Evolutionary conservation across 2,888 invertebrate genomes (phyloP), one percentile per base, ranked within the genome.

Genomic region (Prosopocoilus inquinatus): DNA sequence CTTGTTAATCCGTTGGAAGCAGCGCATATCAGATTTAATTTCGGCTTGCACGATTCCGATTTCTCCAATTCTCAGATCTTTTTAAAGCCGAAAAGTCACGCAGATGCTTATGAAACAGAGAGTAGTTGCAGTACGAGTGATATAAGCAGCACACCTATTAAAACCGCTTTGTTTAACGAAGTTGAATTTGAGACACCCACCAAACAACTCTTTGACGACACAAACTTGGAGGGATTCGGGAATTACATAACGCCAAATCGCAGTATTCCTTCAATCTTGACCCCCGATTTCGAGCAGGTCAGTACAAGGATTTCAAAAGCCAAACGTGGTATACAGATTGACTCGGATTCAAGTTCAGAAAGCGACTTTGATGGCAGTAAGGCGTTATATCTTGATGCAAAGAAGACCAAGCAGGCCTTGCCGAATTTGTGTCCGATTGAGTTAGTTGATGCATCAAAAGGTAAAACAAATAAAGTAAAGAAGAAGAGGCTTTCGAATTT

Each of bases 41-140:
- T 72, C 49, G 61, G 67, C 50, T 61, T 71, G 41, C 72, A 73
- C 52, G 73, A 70, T 9, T 60, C 67, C 16, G 73, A 72, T 56
- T 71, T 72, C 51, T 60, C 57, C 38, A 64, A 65, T 34, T 45
- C 51, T 9, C 61, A 55, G 20, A 35, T 11, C 12, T 54, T 60
- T 33, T 9, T 49, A 36, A 59, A 59, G 32, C 57, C 59, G 7
- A 53, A 55, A 46, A 49, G 33, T n/a, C 45, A 47, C 15, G 34
- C 59, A 4, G 72, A 74, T 46, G 59, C 59, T 46, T 74, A 66
- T 48, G 75, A 74, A 62, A 73, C 70, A 5, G 74, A 71, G 50
- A 73, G 73, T 59, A 71, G 70, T 57, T 70, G 67, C 32, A 72
- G 71, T 36, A 67, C 71, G 1, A 68, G 63, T 45, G 68, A 69